Evolutionary conservation across 23 tunicate genomes (phyloP).

Genomic region (Styela clava): DNA sequence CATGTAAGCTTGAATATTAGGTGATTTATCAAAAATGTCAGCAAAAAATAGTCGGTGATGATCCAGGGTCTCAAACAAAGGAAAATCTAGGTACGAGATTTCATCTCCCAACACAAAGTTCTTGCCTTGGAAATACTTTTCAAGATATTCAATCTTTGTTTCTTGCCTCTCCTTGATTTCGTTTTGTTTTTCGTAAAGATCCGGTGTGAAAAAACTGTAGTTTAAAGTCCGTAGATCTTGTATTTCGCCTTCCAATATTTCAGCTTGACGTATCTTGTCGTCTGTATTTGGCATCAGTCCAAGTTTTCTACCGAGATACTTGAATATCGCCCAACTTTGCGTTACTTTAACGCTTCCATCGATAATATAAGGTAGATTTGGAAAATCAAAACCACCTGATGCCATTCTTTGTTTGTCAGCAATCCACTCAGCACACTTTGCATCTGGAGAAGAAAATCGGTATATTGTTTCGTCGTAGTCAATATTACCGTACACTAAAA

Average conservation of each 20-base stretch:
- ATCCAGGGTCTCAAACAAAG: constrained; percentile 36
- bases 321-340: constrained; percentile 30
- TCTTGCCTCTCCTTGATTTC: background rate
- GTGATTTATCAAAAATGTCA: constrained; percentile 19
- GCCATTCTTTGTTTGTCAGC: background rate
- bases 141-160: background rate
- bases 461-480: constrained; percentile 23
- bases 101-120: constrained; percentile 33
- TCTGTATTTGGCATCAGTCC: constrained; percentile 20
- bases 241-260: constrained; percentile 28
- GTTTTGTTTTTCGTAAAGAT: constrained; percentile 1
- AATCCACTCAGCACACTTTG: background rate
- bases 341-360: constrained; percentile 53
- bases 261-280: constrained; percentile 10
- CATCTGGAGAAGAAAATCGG: background rate
- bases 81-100: constrained; percentile 47
- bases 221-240: constrained; percentile 21
- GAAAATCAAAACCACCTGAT: constrained; percentile 37
- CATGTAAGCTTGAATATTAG: constrained; percentile 7
- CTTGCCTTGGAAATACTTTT: background rate
- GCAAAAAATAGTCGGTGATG: constrained; percentile 36
- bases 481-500: constrained; percentile 31
- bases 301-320: constrained; percentile 42
- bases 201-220: constrained; percentile 19
- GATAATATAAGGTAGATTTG: constrained; percentile 55